Evolutionary conservation across 2,888 invertebrate species (phyloP), one percentile per base, ranked within the genome.

Genomic region (Bombylius discolor): DNA sequence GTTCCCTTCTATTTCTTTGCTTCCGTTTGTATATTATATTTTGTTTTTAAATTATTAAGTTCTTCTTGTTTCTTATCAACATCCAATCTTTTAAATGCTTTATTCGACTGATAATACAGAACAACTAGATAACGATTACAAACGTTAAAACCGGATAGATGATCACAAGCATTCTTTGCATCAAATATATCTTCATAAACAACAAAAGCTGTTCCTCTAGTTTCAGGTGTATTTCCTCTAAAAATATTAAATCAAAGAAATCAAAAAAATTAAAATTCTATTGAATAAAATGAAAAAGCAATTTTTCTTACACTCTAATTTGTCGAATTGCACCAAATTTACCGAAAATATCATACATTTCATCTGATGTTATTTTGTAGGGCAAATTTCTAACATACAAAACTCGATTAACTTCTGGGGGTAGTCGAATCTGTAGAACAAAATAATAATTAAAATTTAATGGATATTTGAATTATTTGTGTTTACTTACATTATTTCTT

Each of bases 281-380:
- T 5, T 45, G 49, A 42, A 55, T 31, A 45, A 50, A 33, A 48
- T 31, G 31, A 36, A 5, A 39, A 12, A 47, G 52, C n/a, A 33
- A 34, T 46, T 47, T 57, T 39, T 81, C 90, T 84, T 81, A 94
- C 94, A 97, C 92, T 76, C 99, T 79, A 59, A 99, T 99, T 77
- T 99, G 99, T 65, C 99, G 77, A 62, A 99, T 98, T 5, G 99
- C 98, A 65, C 99, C 99, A 77, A 98, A 99, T 79, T 99, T 99
- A 23, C 99, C 99, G 80, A 99, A 99, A 61, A 99, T 99, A 76
- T 99, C 99, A 71, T 99, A 99, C 98, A 99, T 99, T 82, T 99
- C 99, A 75, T 99, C 99, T 7, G 92, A 94, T 52, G 97, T 97
- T 64, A 99, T 99, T 80, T 99, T 99, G 69, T 98, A 99, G 0